Evolutionary conservation across 2,797 vertebrate species (phyloP).

Genomic region (Menidia menidia): DNA sequence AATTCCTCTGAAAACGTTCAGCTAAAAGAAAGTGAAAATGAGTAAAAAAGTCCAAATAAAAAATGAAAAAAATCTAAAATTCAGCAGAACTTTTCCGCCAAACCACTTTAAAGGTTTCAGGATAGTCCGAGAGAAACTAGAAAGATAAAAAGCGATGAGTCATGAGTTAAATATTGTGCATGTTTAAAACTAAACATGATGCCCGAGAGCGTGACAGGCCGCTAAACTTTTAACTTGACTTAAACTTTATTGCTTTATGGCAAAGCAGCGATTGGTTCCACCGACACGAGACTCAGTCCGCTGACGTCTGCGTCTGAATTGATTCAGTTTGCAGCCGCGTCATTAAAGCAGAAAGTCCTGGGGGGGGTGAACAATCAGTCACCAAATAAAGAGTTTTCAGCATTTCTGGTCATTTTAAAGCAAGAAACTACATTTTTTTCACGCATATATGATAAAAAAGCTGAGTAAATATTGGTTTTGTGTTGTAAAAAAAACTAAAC

Average conservation of each 20-base stretch:
- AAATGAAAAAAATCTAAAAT: background rate
- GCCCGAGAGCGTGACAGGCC: background rate
- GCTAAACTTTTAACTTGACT: slow-evolving; percentile 6
- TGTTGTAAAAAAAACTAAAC: background rate
- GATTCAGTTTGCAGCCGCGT: slow-evolving; percentile 7
- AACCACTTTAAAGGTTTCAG: background rate
- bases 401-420: too few relatives aligned
- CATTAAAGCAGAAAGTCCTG: too few relatives aligned
- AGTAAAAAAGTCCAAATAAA: background rate
- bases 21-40: background rate
- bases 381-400: too few relatives aligned
- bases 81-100: background rate
- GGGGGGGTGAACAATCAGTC: too few relatives aligned
- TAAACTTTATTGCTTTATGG: background rate
- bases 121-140: background rate
- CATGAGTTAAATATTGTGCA: background rate
- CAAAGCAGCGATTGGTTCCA: slow-evolving; percentile 32
- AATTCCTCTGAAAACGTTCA: background rate
- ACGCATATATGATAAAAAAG: background rate
- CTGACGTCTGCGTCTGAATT: slow-evolving; percentile 31
- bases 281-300: slow-evolving; percentile 31
- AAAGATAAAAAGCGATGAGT: background rate
- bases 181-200: too few relatives aligned
- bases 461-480: too few relatives aligned
- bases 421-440: too few relatives aligned